These are phyloP conservation scores for Eubasilissa splendida DNA, from an alignment of 2,888 invertebrate genomes.

Conservation along the genomic window DNA sequence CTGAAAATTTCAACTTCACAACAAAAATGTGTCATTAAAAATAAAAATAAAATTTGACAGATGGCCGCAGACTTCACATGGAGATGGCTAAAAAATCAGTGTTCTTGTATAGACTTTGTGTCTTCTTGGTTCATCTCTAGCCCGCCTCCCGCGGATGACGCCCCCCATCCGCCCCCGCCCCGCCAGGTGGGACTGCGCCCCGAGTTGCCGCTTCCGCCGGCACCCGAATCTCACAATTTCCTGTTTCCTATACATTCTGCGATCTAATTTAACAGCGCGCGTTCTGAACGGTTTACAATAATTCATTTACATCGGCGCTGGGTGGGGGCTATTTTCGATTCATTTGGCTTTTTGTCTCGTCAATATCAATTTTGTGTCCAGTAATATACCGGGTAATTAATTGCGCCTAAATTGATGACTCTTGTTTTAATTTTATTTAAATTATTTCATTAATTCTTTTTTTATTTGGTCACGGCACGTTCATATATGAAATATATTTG, in stretches of 20 bases:
- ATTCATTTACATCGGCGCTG: not conserved
- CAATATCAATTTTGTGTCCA: not conserved
- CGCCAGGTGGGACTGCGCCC: slow-evolving; percentile 9
- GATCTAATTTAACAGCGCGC: slow-evolving; percentile 24
- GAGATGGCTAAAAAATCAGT: too few relatives aligned
- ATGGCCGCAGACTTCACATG: too few relatives aligned
- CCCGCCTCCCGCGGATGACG: not conserved
- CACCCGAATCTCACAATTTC: slow-evolving; percentile 31
- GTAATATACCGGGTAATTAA: too few relatives aligned
- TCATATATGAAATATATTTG: too few relatives aligned
- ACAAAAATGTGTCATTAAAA: too few relatives aligned
- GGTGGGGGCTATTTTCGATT: not conserved
- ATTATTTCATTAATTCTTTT: too few relatives aligned
- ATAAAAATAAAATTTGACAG: too few relatives aligned
- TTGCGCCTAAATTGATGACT: too few relatives aligned
- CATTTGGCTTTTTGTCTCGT: slow-evolving; percentile 7
- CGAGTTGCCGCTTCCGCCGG: slow-evolving; percentile 24
- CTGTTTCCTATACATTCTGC: slow-evolving; percentile 36
- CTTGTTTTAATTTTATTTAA: too few relatives aligned
- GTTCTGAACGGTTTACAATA: slow-evolving; percentile 12
- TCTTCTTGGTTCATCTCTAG: not conserved
- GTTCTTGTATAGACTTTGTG: too few relatives aligned
- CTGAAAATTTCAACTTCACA: too few relatives aligned
- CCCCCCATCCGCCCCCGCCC: not conserved
- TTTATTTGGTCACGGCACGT: too few relatives aligned